Evolutionary conservation across 1,140 invertebrate genomes (phyloP).

Genomic region (Paraescarpia echinospica): DNA sequence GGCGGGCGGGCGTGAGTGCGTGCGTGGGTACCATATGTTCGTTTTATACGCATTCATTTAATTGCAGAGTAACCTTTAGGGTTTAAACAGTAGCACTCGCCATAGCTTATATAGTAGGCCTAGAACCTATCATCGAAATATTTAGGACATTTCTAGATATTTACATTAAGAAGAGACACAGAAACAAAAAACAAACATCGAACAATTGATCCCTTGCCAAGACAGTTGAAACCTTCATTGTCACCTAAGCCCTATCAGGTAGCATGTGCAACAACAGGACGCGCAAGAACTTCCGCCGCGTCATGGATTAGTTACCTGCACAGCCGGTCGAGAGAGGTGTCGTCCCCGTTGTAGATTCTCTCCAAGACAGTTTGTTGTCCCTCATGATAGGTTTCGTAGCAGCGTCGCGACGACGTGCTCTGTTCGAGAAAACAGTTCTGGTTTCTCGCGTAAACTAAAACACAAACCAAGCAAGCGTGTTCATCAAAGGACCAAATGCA

Average conservation of each 20-base stretch:
- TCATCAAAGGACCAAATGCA: not conserved
- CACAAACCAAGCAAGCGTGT: not conserved
- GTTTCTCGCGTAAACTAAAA: constrained; percentile 16
- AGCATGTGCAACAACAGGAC: not conserved
- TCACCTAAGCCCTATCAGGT: too few species aligned
- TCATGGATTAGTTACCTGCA: not conserved
- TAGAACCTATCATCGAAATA: not conserved
- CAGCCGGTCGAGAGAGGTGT: constrained; percentile 2
- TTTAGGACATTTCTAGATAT: not conserved
- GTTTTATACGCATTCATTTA: not conserved
- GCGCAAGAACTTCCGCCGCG: not conserved
- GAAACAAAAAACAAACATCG: not conserved
- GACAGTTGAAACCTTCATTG: too few species aligned
- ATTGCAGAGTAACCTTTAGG: not conserved
- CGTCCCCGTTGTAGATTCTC: not conserved
- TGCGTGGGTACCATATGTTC: not conserved
- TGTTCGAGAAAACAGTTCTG: not conserved
- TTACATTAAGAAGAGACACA: not conserved
- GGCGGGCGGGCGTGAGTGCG: not conserved
- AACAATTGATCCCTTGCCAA: not conserved
- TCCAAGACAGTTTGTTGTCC: not conserved
- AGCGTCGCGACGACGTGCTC: not conserved
- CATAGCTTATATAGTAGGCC: not conserved
- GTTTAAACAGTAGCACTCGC: not conserved
- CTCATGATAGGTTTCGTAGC: not conserved